phyloP scores from a whole-genome alignment of 2,113 vertebrate genomes.

The Sander lucioperca region DNA sequence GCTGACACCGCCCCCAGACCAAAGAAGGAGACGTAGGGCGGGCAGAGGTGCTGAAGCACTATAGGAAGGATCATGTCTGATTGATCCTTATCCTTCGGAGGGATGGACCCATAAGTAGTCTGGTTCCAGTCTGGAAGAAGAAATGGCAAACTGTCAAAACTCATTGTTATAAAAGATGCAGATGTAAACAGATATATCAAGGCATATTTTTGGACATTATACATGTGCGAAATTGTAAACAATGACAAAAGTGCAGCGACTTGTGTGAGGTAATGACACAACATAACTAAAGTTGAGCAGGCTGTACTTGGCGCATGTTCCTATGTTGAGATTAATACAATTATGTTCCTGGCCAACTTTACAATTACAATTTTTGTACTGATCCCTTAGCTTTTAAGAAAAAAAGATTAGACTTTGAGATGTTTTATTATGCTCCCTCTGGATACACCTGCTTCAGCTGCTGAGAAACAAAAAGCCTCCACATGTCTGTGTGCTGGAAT shows the following conservation, averaged over 20 bases:
- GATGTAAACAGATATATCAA: background rate
- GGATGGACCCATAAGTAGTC: slow-evolving; percentile 86
- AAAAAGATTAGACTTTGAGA: background rate
- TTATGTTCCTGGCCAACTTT: background rate
- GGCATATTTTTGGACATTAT: background rate
- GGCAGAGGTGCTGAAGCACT: slow-evolving; percentile 95
- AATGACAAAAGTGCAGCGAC: background rate
- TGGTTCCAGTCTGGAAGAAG: slow-evolving; percentile 92
- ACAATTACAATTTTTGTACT: background rate
- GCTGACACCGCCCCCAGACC: slow-evolving; percentile 96
- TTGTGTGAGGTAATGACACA: background rate
- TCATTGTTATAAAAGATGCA: background rate
- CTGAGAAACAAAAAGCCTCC: slow-evolving; percentile 40
- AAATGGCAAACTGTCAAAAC: slow-evolving; percentile 3
- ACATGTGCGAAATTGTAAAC: background rate
- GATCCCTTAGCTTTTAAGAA: slow-evolving; percentile 29
- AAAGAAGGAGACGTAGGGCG: slow-evolving; percentile 93
- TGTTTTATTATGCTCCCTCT: slow-evolving; percentile 17
- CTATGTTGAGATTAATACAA: background rate
- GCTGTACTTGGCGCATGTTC: background rate
- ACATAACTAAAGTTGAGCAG: background rate
- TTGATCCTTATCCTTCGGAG: slow-evolving; percentile 89
- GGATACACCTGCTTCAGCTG: slow-evolving; percentile 22
- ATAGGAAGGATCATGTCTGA: slow-evolving; percentile 97
- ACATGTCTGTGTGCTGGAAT: slow-evolving; percentile 6